Percentiles rank a stretch among this genome's conserved stretches.
phyloP scores from a whole-genome alignment of 2,888 invertebrate species.

The Liodrosophila aerea region DNA sequence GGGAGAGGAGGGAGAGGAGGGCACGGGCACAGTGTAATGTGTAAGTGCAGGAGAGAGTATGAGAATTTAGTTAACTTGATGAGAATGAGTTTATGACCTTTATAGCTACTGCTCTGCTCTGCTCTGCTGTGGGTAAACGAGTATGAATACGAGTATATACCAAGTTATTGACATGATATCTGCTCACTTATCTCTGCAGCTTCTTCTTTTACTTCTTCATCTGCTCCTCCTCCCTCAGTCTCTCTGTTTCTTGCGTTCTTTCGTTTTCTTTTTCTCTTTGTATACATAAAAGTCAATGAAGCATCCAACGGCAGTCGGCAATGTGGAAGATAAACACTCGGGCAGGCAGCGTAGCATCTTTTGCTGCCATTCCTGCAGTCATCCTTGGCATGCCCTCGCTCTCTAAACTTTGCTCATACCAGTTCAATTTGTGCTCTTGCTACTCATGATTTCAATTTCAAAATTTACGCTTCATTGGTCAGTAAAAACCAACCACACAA shows the following conservation, averaged over 20 bases:
- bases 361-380: slow-evolving; percentile 11
- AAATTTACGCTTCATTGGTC: slow-evolving; percentile 73
- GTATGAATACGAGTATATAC: not conserved
- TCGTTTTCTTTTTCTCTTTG: slow-evolving; percentile 34
- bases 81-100: slow-evolving; percentile 8
- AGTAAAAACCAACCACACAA: slow-evolving; percentile 35
- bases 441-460: slow-evolving; percentile 71
- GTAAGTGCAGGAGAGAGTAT: too few relatives aligned
- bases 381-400: not conserved
- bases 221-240: not conserved
- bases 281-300: slow-evolving; percentile 68
- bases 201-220: not conserved
- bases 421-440: slow-evolving; percentile 39
- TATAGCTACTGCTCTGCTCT: not conserved
- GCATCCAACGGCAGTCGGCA: slow-evolving; percentile 59
- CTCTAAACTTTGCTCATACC: not conserved
- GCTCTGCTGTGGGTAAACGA: too few relatives aligned
- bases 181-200: slow-evolving; percentile 3
- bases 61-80: slow-evolving; percentile 3
- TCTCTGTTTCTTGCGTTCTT: slow-evolving; percentile 22
- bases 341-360: slow-evolving; percentile 24
- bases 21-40: too few relatives aligned
- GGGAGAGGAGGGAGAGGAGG: not conserved
- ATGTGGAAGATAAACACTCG: slow-evolving; percentile 58
- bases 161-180: slow-evolving; percentile 13